Evolutionary conservation across 2,888 invertebrate genomes (phyloP).

Genomic region (Stegophylla sp.): DNA sequence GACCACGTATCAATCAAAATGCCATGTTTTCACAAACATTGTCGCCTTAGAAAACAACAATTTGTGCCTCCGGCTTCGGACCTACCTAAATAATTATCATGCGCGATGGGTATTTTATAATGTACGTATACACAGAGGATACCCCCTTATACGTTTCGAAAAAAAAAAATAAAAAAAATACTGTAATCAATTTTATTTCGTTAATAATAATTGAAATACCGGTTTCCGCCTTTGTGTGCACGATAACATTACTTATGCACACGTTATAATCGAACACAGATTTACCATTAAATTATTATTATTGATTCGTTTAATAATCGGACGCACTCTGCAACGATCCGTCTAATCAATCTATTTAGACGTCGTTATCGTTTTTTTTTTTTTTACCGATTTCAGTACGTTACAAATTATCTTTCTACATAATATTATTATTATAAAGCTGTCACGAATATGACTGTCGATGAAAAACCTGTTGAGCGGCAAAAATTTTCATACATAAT

Average conservation of each 20-base stretch:
- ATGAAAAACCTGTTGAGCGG: too few relatives aligned
- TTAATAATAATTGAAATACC: constrained; percentile 48
- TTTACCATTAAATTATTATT: constrained; percentile 1
- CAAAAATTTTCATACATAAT: too few relatives aligned
- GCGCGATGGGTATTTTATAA: neutral
- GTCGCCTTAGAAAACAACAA: constrained; percentile 34
- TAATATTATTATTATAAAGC: too few relatives aligned
- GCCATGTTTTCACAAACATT: constrained; percentile 13
- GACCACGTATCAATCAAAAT: constrained; percentile 41
- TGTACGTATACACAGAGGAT: neutral
- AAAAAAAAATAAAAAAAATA: constrained; percentile 10
- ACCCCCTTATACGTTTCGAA: neutral
- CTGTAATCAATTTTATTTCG: constrained; percentile 25
- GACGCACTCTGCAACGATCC: neutral
- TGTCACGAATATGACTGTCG: too few relatives aligned
- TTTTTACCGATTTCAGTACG: too few relatives aligned
- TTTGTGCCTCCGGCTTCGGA: constrained; percentile 5
- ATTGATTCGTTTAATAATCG: constrained; percentile 1
- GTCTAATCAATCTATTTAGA: neutral
- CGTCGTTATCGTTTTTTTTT: neutral
- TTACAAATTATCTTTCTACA: too few relatives aligned
- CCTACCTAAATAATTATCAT: too few relatives aligned
- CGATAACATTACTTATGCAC: neutral
- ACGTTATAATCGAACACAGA: neutral
- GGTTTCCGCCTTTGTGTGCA: neutral